phyloP scores from a whole-genome alignment of 23 tunicate genomes.

The Oikopleura vanhoeffeni region DNA sequence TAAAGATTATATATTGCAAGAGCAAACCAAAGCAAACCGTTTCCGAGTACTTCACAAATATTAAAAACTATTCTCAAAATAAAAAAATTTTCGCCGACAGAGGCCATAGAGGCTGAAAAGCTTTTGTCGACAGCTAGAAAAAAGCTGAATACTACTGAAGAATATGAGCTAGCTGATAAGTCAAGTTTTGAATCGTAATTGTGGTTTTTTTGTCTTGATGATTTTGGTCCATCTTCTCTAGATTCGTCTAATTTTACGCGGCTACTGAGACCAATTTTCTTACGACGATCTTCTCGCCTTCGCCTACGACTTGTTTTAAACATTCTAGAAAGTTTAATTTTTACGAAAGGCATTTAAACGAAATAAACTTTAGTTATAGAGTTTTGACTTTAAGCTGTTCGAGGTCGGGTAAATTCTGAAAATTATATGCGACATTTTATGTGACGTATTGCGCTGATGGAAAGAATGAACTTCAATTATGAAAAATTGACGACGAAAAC shows the following conservation, averaged over 20 bases:
- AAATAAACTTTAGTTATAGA: too few species aligned
- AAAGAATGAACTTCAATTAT: too few species aligned
- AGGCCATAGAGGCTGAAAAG: neutral
- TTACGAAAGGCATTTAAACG: too few species aligned
- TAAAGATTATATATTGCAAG: neutral
- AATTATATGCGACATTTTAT: too few species aligned
- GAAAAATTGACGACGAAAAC: too few species aligned
- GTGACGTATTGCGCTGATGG: too few species aligned
- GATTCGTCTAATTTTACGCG: neutral
- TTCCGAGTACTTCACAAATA: neutral
- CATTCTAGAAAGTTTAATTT: conserved; percentile 10
- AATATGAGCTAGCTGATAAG: neutral
- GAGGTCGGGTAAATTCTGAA: too few species aligned
- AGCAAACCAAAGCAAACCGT: neutral
- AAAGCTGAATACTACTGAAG: neutral
- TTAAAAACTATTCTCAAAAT: neutral
- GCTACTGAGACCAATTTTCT: neutral
- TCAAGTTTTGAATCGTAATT: neutral
- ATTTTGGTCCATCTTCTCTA: neutral
- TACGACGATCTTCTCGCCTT: neutral
- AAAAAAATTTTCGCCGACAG: neutral
- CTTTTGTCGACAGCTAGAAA: neutral
- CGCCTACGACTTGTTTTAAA: neutral
- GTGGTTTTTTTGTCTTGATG: neutral
- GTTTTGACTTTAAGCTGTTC: too few species aligned